Conservation (phyloP, 2,113 vertebrate genomes). For the Fregetta grallaria region DNA sequence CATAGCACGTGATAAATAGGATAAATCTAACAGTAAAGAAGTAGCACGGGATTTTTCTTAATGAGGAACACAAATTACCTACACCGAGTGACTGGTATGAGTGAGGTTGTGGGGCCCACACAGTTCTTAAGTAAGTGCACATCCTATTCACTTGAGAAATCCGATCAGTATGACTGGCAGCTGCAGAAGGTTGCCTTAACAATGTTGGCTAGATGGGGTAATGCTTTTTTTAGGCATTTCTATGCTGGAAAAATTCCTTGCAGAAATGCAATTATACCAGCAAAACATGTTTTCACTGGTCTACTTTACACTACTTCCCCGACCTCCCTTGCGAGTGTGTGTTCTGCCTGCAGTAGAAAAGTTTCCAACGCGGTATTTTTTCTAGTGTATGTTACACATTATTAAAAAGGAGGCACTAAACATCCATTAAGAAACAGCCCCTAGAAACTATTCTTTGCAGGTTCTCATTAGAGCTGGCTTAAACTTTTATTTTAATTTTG, state of each 20-base stretch:
- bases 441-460: neutral
- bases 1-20: neutral
- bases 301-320: neutral
- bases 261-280: neutral
- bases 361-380: neutral
- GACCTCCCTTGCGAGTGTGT: neutral
- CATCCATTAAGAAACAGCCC: neutral
- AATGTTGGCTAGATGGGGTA: neutral
- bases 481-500: neutral
- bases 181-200: neutral
- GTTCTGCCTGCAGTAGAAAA: neutral
- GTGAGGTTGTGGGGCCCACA: neutral
- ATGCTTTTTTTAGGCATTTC: neutral
- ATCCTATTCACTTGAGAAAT: neutral
- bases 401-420: neutral
- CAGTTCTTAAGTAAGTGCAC: neutral
- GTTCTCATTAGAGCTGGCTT: neutral
- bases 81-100: neutral
- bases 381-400: neutral
- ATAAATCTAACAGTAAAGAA: neutral
- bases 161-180: neutral
- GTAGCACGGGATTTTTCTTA: neutral
- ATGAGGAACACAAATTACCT: neutral
- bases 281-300: neutral
- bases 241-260: neutral